Conservation (phyloP, 2,797 vertebrate species). For the Epinephelus awoara region DNA sequence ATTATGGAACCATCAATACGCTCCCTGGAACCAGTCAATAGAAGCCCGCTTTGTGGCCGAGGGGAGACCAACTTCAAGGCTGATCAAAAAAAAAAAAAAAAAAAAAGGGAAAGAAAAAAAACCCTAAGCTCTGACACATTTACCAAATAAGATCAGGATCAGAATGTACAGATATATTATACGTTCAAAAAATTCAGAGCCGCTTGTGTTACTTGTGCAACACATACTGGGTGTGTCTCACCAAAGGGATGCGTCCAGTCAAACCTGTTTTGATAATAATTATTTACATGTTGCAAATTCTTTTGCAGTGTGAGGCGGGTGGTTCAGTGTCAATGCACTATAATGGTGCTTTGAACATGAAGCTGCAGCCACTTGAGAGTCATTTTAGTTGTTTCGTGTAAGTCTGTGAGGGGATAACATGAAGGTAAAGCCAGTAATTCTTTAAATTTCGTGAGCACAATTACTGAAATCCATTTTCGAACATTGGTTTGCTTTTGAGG, state of each 20-base stretch:
- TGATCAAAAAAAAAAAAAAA: conserved; percentile 72
- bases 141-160: conserved; percentile 75
- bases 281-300: conserved; percentile 48
- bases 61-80: conserved; percentile 88
- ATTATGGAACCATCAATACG: conserved; percentile 91
- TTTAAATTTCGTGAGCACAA: not conserved
- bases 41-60: conserved; percentile 86
- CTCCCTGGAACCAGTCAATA: conserved; percentile 89
- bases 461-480: not conserved
- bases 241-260: conserved; percentile 9
- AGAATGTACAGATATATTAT: conserved; percentile 53
- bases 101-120: conserved; percentile 34
- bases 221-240: conserved; percentile 36
- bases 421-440: not conserved
- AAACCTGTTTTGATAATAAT: conserved; percentile 40
- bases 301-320: not conserved
- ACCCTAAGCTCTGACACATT: conserved; percentile 75
- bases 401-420: not conserved
- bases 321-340: not conserved
- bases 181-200: conserved; percentile 45
- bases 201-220: conserved; percentile 32
- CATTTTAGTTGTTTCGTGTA: conserved; percentile 16
- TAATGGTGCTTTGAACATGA: conserved; percentile 13
- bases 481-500: conserved; percentile 20
- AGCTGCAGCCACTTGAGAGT: conserved; percentile 1